Percentiles rank a stretch among this genome's conserved stretches.
Evolutionary conservation across 2,113 vertebrate genomes (phyloP).

Genomic region (Corvus hawaiiensis): DNA sequence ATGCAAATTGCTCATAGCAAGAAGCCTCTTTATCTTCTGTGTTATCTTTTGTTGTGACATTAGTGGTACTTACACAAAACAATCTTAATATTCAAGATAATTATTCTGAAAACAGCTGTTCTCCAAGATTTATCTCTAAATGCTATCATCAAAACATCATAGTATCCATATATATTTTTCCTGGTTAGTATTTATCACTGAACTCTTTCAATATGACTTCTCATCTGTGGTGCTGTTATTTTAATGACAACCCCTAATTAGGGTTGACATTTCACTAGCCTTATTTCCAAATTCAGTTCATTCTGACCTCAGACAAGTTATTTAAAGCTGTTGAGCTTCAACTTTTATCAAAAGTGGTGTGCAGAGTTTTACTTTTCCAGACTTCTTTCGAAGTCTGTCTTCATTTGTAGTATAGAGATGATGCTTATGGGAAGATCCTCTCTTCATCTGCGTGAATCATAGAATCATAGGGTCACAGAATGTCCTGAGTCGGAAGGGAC

Average conservation of each 20-base stretch:
- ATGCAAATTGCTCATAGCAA: not conserved
- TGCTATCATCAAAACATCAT: not conserved
- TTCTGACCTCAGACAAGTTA: not conserved
- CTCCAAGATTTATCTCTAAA: not conserved
- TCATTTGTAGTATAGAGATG: not conserved
- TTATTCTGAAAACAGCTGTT: not conserved
- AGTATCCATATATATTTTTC: not conserved
- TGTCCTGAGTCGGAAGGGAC: rapidly evolving
- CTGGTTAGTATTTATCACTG: not conserved
- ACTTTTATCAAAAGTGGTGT: not conserved
- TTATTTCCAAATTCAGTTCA: not conserved
- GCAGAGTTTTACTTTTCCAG: not conserved
- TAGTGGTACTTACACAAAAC: not conserved
- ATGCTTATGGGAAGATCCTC: not conserved
- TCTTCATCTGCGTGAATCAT: not conserved
- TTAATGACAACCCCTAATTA: not conserved
- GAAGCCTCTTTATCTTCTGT: not conserved
- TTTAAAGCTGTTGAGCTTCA: not conserved
- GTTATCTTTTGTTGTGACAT: not conserved
- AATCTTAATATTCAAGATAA: not conserved
- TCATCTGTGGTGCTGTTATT: not conserved
- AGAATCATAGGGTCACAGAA: not conserved
- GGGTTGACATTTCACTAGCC: not conserved
- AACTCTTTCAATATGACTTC: not conserved
- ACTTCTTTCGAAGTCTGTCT: not conserved